Percentiles rank a stretch among this genome's conserved stretches.
Conservation (phyloP, 1,140 invertebrate species). For the Paraescarpia echinospica region DNA sequence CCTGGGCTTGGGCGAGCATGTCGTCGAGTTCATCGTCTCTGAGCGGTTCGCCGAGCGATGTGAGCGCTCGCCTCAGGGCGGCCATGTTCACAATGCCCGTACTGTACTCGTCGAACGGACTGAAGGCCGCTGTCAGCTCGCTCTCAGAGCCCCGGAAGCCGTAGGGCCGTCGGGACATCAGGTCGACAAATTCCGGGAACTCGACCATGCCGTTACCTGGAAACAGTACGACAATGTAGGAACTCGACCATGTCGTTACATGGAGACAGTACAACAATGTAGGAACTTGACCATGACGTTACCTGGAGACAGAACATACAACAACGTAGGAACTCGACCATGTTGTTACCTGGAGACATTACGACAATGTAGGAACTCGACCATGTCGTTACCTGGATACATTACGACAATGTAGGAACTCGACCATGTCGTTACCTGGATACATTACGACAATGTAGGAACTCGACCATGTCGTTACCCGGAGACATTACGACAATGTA, state of each 20-base stretch:
- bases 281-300: constrained; percentile 18
- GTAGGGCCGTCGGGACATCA: constrained; percentile 19
- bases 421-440: constrained; percentile 26
- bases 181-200: constrained; percentile 24
- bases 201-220: constrained; percentile 25
- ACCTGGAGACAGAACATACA: neutral
- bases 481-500: neutral
- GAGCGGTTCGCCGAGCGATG: constrained; percentile 20
- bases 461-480: constrained; percentile 26
- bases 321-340: neutral
- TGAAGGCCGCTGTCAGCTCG: constrained; percentile 21
- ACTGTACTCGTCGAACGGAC: constrained; percentile 12
- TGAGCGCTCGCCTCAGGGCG: constrained; percentile 14
- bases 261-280: too few species aligned
- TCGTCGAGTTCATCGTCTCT: constrained; percentile 21
- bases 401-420: neutral
- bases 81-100: constrained; percentile 13
- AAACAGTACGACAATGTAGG: neutral
- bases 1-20: neutral
- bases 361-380: too few species aligned
- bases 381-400: constrained; percentile 22
- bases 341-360: neutral
- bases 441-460: neutral
- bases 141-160: neutral
- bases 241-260: neutral